Conservation (phyloP, 2,888 invertebrate genomes). For the Cecidostiba fungosa region DNA sequence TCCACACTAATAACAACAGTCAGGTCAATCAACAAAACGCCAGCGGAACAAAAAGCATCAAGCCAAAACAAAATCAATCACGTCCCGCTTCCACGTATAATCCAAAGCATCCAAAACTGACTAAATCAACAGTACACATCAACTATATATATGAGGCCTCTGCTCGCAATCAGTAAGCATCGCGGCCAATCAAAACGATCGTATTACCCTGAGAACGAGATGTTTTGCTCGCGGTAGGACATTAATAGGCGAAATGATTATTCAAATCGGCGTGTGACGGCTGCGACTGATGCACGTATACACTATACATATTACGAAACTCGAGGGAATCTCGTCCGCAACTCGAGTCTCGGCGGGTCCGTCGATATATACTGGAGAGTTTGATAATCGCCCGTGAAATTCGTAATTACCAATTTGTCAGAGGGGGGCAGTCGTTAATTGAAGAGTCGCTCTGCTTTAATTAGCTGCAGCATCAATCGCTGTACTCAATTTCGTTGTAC, state of each 20-base stretch:
- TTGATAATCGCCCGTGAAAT: slow-evolving; percentile 58
- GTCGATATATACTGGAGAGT: neutral
- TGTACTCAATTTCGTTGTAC: neutral
- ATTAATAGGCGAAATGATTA: slow-evolving; percentile 42
- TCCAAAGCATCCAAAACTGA: neutral
- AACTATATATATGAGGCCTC: neutral
- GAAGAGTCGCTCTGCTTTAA: slow-evolving; percentile 36
- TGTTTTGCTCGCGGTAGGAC: slow-evolving; percentile 11
- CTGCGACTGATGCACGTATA: neutral
- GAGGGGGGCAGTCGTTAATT: slow-evolving; percentile 25
- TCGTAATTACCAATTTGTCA: slow-evolving; percentile 56
- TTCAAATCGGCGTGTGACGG: slow-evolving; percentile 28
- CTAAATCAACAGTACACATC: neutral
- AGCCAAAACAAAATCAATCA: neutral
- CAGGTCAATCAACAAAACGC: neutral
- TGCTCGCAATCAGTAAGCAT: neutral
- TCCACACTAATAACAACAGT: no score
- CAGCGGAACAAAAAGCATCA: neutral
- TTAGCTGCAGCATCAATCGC: slow-evolving; percentile 13
- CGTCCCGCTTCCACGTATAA: neutral
- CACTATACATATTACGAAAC: neutral
- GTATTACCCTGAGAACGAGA: neutral
- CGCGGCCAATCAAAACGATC: neutral
- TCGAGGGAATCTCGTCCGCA: slow-evolving; percentile 1
- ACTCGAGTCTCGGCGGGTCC: slow-evolving; percentile 18